A percentile compares a stretch with the other conserved stretches of the same genome.
Evolutionary conservation across 2,888 invertebrate genomes (phyloP).

Genomic region (Xestia ashworthii): DNA sequence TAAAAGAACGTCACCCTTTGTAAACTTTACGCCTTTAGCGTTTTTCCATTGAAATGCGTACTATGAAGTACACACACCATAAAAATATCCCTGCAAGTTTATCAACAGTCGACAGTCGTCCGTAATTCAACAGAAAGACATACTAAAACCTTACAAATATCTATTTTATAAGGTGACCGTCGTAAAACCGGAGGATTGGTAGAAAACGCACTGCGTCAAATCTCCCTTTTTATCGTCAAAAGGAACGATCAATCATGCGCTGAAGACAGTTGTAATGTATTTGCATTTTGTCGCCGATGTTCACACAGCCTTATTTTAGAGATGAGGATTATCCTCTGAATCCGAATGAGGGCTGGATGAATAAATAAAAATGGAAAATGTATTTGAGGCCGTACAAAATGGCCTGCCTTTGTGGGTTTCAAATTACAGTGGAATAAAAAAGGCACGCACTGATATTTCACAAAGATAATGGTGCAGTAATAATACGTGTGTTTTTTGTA

Average conservation of each 20-base stretch:
- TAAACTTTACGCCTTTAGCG: background rate
- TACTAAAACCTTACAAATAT: conserved; percentile 64
- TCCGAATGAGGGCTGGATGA: conserved; percentile 53
- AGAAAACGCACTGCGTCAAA: conserved; percentile 58
- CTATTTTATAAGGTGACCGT: conserved; percentile 70
- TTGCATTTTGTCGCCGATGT: conserved; percentile 65
- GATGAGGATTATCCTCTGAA: conserved; percentile 62
- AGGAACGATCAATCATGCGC: conserved; percentile 62
- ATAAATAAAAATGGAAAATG: conserved; percentile 60
- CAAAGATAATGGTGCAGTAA: conserved; percentile 27
- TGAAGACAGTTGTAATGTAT: conserved; percentile 67
- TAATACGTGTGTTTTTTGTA: conserved; percentile 4
- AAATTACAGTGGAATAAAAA: conserved; percentile 43
- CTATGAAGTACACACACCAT: conserved; percentile 31
- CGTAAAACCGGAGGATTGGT: conserved; percentile 66
- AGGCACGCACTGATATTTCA: conserved; percentile 21
- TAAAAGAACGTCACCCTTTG: background rate
- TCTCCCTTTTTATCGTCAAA: conserved; percentile 65
- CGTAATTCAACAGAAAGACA: conserved; percentile 51
- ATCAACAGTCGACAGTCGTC: conserved; percentile 59
- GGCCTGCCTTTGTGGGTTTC: conserved; percentile 41
- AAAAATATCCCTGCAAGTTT: conserved; percentile 42
- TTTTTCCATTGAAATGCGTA: conserved; percentile 12
- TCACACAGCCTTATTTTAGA: conserved; percentile 50
- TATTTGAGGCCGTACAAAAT: conserved; percentile 43